phyloP scores from a whole-genome alignment of 2,888 invertebrate genomes.

The Elmis aenea region DNA sequence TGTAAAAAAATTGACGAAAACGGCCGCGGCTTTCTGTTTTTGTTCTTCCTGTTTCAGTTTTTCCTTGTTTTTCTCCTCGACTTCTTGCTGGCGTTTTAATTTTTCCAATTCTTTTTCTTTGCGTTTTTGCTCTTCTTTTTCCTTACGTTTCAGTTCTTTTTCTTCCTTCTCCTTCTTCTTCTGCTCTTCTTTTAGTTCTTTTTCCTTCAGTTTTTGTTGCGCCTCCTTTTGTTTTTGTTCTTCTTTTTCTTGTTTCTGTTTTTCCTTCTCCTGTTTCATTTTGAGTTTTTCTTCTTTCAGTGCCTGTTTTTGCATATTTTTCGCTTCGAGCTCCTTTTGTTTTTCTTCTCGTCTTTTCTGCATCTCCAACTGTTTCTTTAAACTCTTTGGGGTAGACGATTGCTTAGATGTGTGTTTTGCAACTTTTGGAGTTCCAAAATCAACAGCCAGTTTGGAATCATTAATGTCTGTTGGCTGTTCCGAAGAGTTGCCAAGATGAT shows the following conservation, averaged over 20 bases:
- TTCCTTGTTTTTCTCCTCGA: slow-evolving; percentile 56
- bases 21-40: slow-evolving; percentile 72
- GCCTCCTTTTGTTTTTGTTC: slow-evolving; percentile 28
- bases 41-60: slow-evolving; percentile 67
- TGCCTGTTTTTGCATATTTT: slow-evolving; percentile 47
- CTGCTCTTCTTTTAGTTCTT: slow-evolving; percentile 32
- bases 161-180: slow-evolving; percentile 47
- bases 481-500: too few relatives aligned
- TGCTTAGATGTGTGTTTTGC: slow-evolving; percentile 28
- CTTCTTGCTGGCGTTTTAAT: slow-evolving; percentile 49
- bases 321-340: slow-evolving; percentile 46
- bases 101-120: slow-evolving; percentile 45
- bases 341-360: slow-evolving; percentile 55
- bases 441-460: too few relatives aligned
- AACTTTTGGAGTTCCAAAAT: too few relatives aligned
- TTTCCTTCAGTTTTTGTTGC: slow-evolving; percentile 24
- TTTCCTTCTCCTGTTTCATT: slow-evolving; percentile 51
- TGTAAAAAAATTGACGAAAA: slow-evolving; percentile 77
- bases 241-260: slow-evolving; percentile 42
- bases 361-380: slow-evolving; percentile 55
- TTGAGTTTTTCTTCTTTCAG: slow-evolving; percentile 49
- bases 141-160: slow-evolving; percentile 45
- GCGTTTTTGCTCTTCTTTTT: slow-evolving; percentile 52
- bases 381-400: slow-evolving; percentile 41
- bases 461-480: too few relatives aligned